A percentile compares a stretch with the other conserved stretches of the same genome.
Conservation (phyloP, 2,113 vertebrate genomes). For the Macaca fascicularis region DNA sequence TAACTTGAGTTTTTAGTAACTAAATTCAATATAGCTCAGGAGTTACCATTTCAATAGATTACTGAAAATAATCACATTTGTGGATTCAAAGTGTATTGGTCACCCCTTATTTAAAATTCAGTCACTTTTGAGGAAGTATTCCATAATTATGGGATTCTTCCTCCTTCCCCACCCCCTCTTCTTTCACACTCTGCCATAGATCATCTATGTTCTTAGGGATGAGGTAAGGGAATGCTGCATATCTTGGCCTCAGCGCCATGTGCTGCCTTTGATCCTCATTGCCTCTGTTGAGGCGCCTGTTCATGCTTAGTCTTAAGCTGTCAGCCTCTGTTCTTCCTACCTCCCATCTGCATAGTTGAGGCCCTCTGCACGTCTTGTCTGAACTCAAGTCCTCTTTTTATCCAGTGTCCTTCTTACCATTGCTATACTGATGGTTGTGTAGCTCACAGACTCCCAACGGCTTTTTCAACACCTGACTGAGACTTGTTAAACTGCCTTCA, state of each 20-base stretch:
- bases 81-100: background rate
- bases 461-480: background rate
- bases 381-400: background rate
- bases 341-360: background rate
- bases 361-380: background rate
- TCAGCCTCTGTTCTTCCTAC: background rate
- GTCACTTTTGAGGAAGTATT: background rate
- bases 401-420: background rate
- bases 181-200: fast-evolving
- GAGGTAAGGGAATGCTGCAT: fast-evolving
- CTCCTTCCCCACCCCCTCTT: too few species aligned
- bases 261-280: background rate
- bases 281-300: background rate
- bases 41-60: background rate
- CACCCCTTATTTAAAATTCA: background rate
- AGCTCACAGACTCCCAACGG: background rate
- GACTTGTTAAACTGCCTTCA: background rate
- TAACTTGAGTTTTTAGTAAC: background rate
- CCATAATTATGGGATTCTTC: too few species aligned
- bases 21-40: background rate
- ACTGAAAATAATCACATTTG: background rate
- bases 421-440: background rate
- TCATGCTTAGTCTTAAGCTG: background rate
- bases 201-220: background rate
- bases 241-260: background rate